phyloP scores from a whole-genome alignment of 2,113 vertebrate species.

The Puma concolor region DNA sequence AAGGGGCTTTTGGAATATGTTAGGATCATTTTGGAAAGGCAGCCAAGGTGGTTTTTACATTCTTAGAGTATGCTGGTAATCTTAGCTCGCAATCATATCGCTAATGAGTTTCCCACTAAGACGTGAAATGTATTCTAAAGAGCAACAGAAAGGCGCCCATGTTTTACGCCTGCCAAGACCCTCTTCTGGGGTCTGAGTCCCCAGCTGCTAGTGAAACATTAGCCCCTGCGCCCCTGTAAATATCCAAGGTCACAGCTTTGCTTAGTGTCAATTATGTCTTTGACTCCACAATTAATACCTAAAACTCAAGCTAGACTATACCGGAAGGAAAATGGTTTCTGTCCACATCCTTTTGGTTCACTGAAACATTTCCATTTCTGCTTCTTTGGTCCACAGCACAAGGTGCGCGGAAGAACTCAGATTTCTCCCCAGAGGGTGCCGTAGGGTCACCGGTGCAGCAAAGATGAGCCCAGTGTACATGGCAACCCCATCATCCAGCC shows the following conservation, averaged over 20 bases:
- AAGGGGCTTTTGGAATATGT: fast-evolving
- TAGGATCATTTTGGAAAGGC: background rate
- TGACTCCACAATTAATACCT: background rate
- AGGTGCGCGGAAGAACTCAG: background rate
- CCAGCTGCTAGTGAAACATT: background rate
- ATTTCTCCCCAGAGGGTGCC: background rate
- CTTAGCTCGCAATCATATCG: background rate
- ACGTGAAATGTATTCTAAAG: background rate
- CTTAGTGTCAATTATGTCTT: background rate
- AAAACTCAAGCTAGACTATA: fast-evolving
- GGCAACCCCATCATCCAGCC: fast-evolving
- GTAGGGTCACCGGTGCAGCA: fast-evolving
- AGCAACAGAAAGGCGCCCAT: fast-evolving
- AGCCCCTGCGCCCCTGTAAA: too few species aligned
- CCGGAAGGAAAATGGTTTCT: background rate
- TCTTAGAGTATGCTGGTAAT: background rate
- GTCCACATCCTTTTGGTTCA: background rate
- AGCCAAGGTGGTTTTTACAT: background rate
- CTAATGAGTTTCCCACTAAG: background rate
- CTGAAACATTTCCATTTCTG: fast-evolving
- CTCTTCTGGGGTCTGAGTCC: background rate
- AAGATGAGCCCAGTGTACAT: fast-evolving
- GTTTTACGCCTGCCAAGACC: background rate
- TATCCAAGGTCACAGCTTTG: background rate
- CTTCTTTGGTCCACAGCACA: fast-evolving